Percentiles rank a stretch among this genome's conserved stretches.
Conservation (phyloP, 2,888 invertebrate genomes). For the Ormyrus labotus region DNA sequence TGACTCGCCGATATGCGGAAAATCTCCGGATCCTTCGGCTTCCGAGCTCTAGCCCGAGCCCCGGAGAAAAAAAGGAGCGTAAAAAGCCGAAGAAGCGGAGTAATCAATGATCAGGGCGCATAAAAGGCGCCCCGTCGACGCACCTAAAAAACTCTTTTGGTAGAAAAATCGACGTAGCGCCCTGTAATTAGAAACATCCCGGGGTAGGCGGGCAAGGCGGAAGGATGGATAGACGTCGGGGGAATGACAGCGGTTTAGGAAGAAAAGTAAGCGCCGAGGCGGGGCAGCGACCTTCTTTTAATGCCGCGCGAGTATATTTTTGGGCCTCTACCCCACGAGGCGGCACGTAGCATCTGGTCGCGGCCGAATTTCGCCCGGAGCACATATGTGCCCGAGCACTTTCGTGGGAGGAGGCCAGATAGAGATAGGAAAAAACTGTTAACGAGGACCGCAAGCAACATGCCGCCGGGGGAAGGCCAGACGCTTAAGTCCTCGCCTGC, state of each 20-base stretch:
- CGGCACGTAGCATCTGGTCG: slow-evolving; percentile 59
- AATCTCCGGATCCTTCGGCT: too few relatives aligned
- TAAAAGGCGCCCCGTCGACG: background rate
- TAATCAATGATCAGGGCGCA: slow-evolving; percentile 26
- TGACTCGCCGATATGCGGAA: background rate
- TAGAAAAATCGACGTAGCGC: slow-evolving; percentile 50
- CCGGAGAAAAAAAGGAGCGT: background rate
- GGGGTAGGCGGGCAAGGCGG: slow-evolving; percentile 29
- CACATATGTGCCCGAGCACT: slow-evolving; percentile 11
- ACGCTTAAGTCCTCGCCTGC: too few relatives aligned
- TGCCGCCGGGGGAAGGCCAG: slow-evolving; percentile 14
- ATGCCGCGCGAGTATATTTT: slow-evolving; percentile 9
- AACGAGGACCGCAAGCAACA: slow-evolving; percentile 50
- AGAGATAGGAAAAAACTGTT: slow-evolving; percentile 17
- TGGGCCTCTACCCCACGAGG: slow-evolving; percentile 9
- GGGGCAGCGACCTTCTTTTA: slow-evolving; percentile 46
- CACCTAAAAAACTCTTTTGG: too few relatives aligned
- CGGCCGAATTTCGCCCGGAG: slow-evolving; percentile 28
- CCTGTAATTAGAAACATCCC: slow-evolving; percentile 62
- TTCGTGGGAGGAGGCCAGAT: background rate
- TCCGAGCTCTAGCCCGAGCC: too few relatives aligned
- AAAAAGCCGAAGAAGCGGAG: background rate
- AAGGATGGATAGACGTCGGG: background rate
- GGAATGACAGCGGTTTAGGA: slow-evolving; percentile 43
- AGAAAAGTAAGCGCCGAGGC: slow-evolving; percentile 54